A percentile compares a stretch with the other conserved stretches of the same genome.
Conservation (phyloP, 2,797 vertebrate species). For the Eulemur albifrons region DNA sequence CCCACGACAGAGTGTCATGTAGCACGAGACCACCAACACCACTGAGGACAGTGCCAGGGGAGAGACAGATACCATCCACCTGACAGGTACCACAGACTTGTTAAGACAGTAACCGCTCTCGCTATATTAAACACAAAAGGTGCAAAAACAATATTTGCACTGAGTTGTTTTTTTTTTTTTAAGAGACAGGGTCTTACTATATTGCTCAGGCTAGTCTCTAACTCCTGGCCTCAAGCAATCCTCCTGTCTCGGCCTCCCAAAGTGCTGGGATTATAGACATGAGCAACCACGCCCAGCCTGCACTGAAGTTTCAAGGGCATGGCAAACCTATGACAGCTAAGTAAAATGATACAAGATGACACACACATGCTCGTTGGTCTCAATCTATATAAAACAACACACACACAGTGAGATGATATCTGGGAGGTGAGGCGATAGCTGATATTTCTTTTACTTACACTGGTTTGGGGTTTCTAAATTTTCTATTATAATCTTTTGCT, state of each 20-base stretch:
- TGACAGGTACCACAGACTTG: neutral
- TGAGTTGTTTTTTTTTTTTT: neutral
- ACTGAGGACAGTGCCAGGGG: neutral
- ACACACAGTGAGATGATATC: too few species aligned
- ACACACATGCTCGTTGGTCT: neutral
- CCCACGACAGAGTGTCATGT: accelerated
- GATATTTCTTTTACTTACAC: neutral
- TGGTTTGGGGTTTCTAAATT: neutral
- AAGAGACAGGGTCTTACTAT: neutral
- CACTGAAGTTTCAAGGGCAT: neutral
- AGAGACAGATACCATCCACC: neutral
- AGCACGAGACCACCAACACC: neutral
- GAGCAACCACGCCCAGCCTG: neutral
- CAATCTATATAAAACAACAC: accelerated
- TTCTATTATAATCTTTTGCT: neutral
- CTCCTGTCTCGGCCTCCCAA: neutral
- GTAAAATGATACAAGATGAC: neutral
- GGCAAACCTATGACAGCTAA: neutral
- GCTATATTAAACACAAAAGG: neutral
- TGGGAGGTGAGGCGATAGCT: accelerated
- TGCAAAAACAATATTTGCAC: neutral
- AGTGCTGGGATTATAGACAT: neutral
- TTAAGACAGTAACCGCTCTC: accelerated
- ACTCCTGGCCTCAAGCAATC: neutral
- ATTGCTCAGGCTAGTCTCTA: neutral